Conservation (phyloP, 2,888 invertebrate genomes). For the Hemaris fuciformis region DNA sequence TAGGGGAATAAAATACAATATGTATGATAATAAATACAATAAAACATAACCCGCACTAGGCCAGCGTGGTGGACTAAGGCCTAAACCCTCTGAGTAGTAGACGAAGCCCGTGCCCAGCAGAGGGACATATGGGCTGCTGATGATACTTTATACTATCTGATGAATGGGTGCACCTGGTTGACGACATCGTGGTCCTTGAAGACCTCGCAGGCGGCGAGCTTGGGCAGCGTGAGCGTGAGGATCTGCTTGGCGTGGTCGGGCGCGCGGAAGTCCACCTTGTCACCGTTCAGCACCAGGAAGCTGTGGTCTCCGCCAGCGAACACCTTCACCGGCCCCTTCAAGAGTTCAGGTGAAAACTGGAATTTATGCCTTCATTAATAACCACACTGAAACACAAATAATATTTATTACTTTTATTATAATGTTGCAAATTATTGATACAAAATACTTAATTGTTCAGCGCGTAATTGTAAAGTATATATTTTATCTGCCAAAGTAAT, state of each 20-base stretch:
- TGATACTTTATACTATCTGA: too few species aligned
- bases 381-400: not conserved
- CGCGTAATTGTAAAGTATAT: not conserved
- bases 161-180: slow-evolving; percentile 82
- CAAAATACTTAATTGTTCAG: not conserved
- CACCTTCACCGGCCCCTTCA: slow-evolving; percentile 80
- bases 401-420: slow-evolving; percentile 9
- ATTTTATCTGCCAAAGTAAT: too few species aligned
- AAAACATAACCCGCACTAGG: too few species aligned
- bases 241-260: slow-evolving; percentile 84
- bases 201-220: slow-evolving; percentile 81
- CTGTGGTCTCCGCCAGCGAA: slow-evolving; percentile 95
- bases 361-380: slow-evolving; percentile 27
- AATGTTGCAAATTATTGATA: too few species aligned
- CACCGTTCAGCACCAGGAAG: slow-evolving; percentile 84
- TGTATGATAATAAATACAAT: too few species aligned
- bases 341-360: slow-evolving; percentile 60
- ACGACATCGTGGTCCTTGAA: slow-evolving; percentile 84
- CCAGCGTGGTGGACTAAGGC: too few species aligned
- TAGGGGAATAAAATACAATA: too few species aligned
- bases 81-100: too few species aligned
- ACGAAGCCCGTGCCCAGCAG: too few species aligned
- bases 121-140: too few species aligned
- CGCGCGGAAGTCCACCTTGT: slow-evolving; percentile 83
- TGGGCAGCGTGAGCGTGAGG: slow-evolving; percentile 81